Base-by-base conservation (phyloP, 2,888 invertebrate species). In the Sphaerophoria rueppellii region DNA sequence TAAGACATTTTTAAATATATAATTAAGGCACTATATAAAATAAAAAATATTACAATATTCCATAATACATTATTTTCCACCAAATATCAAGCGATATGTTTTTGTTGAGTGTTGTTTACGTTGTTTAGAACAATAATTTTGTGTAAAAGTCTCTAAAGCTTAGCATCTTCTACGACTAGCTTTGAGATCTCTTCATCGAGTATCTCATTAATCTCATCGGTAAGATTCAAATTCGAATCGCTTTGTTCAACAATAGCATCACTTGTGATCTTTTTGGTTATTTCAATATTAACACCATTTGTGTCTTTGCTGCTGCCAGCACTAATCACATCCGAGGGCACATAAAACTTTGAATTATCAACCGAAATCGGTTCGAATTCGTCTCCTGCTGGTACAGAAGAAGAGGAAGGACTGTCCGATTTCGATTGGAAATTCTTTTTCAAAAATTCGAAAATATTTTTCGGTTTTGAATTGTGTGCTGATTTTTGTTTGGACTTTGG, bases 361-460 rank as follows among this genome's bases (percentile, higher is more conserved):
- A 90, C 88, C 35, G 87, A 89, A 24, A 90, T 88, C 24, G 88
- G 88, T 73, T 90, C 88, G n/a, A 89, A 88, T 16, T 89, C 89
- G n/a, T 76, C 69, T 0, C 75, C 63, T 0, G 67, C 63, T 55
- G 87, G 80, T n/a, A 73, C 58, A 58, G 89, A 24, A 24, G 24
- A 24, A 24, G 24, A 24, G 2, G 24, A 24, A 24, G 24, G 24
- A 24, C 24, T 57, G 55, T 89, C 87, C 16, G 89, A 87, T 40
- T 78, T 85, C 0, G 86, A 69, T 74, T 89, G 88, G 54, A 92
- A 92, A 87, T 92, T 92, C 74, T 90, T 90, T 79, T 91, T 91
- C 37, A 92, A 87, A 60, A 91, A 91, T 81, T 92, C 91, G 67
- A 93, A 91, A 81, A 93, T 91, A 78, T 92, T 91, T 86, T 91